Evolutionary conservation across 2,888 invertebrate species (phyloP).

Genomic region (Thumatha senex): DNA sequence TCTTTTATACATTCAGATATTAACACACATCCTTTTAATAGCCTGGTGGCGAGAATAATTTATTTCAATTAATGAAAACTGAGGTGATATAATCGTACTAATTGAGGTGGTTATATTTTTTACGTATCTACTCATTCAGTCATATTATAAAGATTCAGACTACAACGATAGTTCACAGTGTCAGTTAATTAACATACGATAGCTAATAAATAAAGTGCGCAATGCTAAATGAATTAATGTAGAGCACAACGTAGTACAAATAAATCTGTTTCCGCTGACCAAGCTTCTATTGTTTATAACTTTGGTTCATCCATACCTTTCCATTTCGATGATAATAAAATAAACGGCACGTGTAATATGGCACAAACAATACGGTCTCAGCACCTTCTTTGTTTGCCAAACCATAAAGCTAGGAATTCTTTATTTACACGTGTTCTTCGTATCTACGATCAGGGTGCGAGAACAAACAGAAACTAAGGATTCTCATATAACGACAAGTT

Average conservation of each 20-base stretch:
- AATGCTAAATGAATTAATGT: constrained; percentile 17
- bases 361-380: not conserved
- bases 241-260: constrained; percentile 3
- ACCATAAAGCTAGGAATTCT: too few relatives aligned
- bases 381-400: too few relatives aligned
- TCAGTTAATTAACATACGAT: constrained; percentile 5
- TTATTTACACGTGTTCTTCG: too few relatives aligned
- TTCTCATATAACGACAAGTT: too few relatives aligned
- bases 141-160: not conserved
- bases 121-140: too few relatives aligned
- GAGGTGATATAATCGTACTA: not conserved
- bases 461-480: too few relatives aligned
- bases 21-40: constrained; percentile 2
- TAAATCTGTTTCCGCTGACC: constrained; percentile 11
- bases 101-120: not conserved
- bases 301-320: constrained; percentile 3
- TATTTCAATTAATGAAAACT: constrained; percentile 8
- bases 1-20: constrained; percentile 8
- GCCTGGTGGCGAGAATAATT: constrained; percentile 6
- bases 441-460: too few relatives aligned
- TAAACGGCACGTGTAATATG: not conserved
- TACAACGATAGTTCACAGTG: not conserved
- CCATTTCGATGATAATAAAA: not conserved
- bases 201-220: constrained; percentile 12
- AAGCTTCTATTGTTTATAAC: constrained; percentile 8